These are phyloP conservation scores for Caenorhabditis tropicalis DNA, from an alignment of 1,140 invertebrate genomes.

Conservation along the genomic window DNA sequence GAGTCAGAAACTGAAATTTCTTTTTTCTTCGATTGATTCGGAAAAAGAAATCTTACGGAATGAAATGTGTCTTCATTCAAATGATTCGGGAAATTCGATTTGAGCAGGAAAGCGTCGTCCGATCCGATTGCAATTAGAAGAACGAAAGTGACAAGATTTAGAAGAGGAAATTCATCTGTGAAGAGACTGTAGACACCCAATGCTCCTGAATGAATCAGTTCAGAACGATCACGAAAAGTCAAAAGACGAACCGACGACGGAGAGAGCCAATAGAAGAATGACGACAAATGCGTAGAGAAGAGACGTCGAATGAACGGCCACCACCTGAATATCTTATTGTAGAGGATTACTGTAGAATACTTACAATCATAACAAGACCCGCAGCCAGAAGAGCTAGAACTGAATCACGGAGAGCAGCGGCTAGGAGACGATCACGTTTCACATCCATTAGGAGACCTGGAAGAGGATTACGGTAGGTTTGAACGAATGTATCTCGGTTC, in stretches of 20 bases:
- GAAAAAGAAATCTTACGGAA: not conserved
- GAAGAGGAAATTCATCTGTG: slow-evolving; percentile 67
- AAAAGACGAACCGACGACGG: slow-evolving; percentile 8
- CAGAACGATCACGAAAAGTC: not conserved
- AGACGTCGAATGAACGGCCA: slow-evolving; percentile 48
- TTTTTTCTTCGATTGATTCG: no score
- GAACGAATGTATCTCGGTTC: no score
- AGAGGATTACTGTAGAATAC: slow-evolving; percentile 9
- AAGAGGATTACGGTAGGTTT: not conserved
- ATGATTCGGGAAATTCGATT: slow-evolving; percentile 61
- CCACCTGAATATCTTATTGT: slow-evolving; percentile 13
- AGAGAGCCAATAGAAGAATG: slow-evolving; percentile 46
- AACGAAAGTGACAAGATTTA: slow-evolving; percentile 70
- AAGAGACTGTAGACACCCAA: slow-evolving; percentile 54
- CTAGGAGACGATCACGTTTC: slow-evolving; percentile 54
- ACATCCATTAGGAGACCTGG: slow-evolving; percentile 58
- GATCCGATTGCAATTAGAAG: slow-evolving; percentile 68
- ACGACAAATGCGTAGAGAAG: slow-evolving; percentile 32
- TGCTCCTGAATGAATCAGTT: not conserved
- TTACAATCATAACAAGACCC: slow-evolving; percentile 46
- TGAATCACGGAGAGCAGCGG: slow-evolving; percentile 50
- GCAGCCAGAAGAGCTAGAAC: slow-evolving; percentile 53
- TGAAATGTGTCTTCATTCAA: slow-evolving; percentile 58
- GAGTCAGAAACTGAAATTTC: slow-evolving; percentile 52
- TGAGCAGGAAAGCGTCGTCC: slow-evolving; percentile 69